A percentile compares a stretch with the other conserved stretches of the same genome.
These are phyloP conservation scores for Eupithecia dodoneata DNA, from an alignment of 2,888 invertebrate genomes.

Conservation along the genomic window DNA sequence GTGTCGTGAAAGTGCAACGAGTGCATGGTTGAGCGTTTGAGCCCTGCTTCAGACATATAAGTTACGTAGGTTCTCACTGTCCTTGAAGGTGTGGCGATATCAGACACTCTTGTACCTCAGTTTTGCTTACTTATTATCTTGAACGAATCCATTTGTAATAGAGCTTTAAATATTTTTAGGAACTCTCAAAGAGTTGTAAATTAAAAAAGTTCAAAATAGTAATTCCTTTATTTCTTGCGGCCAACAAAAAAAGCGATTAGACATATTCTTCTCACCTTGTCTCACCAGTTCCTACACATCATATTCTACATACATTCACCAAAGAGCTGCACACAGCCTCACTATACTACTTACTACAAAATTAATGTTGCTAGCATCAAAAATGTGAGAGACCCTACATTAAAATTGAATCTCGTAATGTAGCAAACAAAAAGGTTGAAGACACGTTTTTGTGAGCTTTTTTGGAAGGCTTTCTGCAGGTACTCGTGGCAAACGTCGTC, in stretches of 20 bases:
- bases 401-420: constrained; percentile 32
- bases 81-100: neutral
- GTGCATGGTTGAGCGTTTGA: neutral
- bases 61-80: neutral
- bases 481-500: constrained; percentile 15
- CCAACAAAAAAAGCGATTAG: no score
- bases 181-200: no score
- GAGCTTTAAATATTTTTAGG: no score
- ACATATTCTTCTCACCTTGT: no score
- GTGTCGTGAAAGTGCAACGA: neutral
- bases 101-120: neutral
- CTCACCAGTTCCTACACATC: no score
- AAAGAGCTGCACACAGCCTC: neutral
- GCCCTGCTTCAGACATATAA: neutral
- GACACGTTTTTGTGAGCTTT: constrained; percentile 24
- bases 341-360: neutral
- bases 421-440: constrained; percentile 28
- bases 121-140: no score
- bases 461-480: constrained; percentile 29
- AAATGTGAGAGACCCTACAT: constrained; percentile 6
- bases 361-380: neutral
- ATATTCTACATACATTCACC: neutral
- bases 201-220: no score
- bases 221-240: no score
- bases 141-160: no score